Evolutionary conservation across 2,113 vertebrate species (phyloP), one percentile per base, ranked within the genome.

Genomic region (Progne subis): DNA sequence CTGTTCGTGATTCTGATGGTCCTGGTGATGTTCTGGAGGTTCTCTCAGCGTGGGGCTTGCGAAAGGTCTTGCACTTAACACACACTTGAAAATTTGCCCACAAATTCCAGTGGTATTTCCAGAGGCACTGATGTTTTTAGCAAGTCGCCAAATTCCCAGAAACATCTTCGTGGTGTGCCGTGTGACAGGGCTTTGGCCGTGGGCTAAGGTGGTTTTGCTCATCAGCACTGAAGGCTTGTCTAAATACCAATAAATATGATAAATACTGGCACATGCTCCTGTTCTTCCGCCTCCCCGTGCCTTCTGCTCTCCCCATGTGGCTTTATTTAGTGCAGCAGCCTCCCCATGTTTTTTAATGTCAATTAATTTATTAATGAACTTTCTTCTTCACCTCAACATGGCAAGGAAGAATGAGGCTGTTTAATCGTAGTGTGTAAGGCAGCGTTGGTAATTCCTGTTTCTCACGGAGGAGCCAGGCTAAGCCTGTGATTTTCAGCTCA

Each of bases 121-220:
- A 67, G 80, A 50, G 34, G 50, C 49, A 63, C 39, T 24, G 34
- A 6, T 14, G 2, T 12, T 15, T 50, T 64, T 6, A 76, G 29
- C 44, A 65, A 57, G 34, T 26, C 56, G 14, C 60, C 47, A 24
- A 20, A 76, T 83, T 44, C 12, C 49, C 77, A 65, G 59, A 16
- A 76, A 5, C 24, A 8, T 60, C 23, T 14, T 32, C 31, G 2
- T 1, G 12, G 5, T 34, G 24, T 3, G 3, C 7, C n/a, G 50
- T 65, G 24, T 61, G 89, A 2, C 53, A 21, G 31, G 8, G 84
- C 52, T 20, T 44, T 76, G 53, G 29, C 32, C 19, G 5, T n/a
- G 68, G 63, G 18, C 52, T 79, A 1, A 34, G 29, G 50, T 43
- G 85, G 3, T 57, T 80, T 88, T 34, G 31, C 57, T 43, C 41